These are phyloP conservation scores for Drosophila subobscura DNA, from an alignment of 1,140 invertebrate genomes.

Conservation along the genomic window DNA sequence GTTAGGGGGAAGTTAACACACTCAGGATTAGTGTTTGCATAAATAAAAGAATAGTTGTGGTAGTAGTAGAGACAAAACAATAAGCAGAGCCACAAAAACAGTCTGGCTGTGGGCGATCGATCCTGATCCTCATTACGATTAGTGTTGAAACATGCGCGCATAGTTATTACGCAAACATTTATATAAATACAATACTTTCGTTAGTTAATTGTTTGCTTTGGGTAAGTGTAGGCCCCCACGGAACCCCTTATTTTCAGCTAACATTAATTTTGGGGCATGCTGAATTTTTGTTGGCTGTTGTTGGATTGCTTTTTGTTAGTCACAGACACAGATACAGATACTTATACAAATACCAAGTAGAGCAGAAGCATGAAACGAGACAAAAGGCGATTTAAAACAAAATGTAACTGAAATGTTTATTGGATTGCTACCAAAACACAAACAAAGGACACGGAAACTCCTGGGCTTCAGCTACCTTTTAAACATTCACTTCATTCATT, in stretches of 20 bases:
- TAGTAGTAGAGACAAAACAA: slow-evolving; percentile 4
- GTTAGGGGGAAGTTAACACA: slow-evolving; percentile 7
- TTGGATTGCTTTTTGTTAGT: slow-evolving; percentile 42
- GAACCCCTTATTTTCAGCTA: slow-evolving; percentile 24
- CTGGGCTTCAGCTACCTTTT: slow-evolving; percentile 35
- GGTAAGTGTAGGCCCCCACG: slow-evolving; percentile 15
- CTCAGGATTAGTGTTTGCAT: background rate
- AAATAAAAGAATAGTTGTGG: too few species aligned
- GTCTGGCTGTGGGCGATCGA: slow-evolving; percentile 4
- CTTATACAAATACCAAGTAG: slow-evolving; percentile 19
- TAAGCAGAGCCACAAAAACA: slow-evolving; percentile 5
- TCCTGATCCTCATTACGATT: slow-evolving; percentile 16
- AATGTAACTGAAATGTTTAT: slow-evolving; percentile 74
- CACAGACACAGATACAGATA: slow-evolving; percentile 29
- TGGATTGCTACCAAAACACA: slow-evolving; percentile 61
- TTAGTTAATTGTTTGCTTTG: slow-evolving; percentile 51
- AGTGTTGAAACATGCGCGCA: slow-evolving; percentile 41
- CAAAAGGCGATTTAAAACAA: slow-evolving; percentile 33
- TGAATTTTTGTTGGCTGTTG: slow-evolving; percentile 7
- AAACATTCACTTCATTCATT: slow-evolving; percentile 47
- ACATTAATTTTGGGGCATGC: slow-evolving; percentile 34
- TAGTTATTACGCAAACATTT: slow-evolving; percentile 56
- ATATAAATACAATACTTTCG: slow-evolving; percentile 72
- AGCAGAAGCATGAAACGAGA: slow-evolving; percentile 54
- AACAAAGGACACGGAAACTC: slow-evolving; percentile 29